A percentile compares a stretch with the other conserved stretches of the same genome.
Conservation (phyloP, 2,797 vertebrate genomes). For the Urophycis tenuis region DNA sequence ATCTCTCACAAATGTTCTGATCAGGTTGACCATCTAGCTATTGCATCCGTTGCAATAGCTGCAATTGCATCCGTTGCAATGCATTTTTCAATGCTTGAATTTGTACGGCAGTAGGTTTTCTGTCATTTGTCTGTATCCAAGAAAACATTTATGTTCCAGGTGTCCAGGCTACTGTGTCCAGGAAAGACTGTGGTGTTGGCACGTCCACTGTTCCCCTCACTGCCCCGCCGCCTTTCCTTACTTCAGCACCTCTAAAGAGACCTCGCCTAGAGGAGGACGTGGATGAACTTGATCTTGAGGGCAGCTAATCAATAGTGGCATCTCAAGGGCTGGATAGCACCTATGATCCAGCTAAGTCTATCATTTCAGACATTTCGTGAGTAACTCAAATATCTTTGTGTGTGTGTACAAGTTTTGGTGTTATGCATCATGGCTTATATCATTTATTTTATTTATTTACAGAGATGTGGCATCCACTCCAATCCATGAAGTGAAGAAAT, state of each 20-base stretch:
- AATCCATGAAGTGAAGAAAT: neutral
- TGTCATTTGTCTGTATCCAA: neutral
- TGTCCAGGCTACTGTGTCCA: constrained; percentile 11
- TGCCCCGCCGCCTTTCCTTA: neutral
- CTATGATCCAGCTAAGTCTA: neutral
- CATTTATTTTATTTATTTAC: neutral
- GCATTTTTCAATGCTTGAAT: neutral
- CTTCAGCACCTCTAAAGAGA: neutral
- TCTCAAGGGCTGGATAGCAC: neutral
- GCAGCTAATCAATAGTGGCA: neutral
- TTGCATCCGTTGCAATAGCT: neutral
- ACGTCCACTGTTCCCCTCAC: constrained; percentile 4
- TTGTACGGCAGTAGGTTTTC: neutral
- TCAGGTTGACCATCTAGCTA: neutral
- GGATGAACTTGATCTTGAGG: neutral
- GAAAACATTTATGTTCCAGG: neutral
- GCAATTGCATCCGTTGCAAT: too few species aligned
- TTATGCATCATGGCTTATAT: neutral
- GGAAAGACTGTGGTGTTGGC: constrained; percentile 3
- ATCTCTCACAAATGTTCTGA: neutral
- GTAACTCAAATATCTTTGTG: neutral
- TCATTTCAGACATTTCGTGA: neutral
- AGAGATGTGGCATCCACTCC: neutral
- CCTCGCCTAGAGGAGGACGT: neutral
- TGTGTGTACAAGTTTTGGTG: neutral